Base-by-base conservation (phyloP, 1,140 invertebrate genomes). In the Aricia agestis region DNA sequence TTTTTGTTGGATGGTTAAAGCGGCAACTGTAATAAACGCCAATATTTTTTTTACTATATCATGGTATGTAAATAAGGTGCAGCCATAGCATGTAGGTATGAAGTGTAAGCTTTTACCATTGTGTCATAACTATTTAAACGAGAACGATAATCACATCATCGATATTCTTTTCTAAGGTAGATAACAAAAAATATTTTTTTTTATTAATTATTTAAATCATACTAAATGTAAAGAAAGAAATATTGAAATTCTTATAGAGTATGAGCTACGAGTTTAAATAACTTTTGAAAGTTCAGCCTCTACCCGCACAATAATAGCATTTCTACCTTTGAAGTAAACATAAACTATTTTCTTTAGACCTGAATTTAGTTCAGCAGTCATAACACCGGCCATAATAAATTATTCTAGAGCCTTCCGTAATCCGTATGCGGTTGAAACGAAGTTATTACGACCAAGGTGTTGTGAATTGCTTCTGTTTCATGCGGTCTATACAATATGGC, bases 361-460 rank as follows among this genome's bases (percentile, higher is more conserved):
- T 52, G 45, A 52, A 52, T 52, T 52, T 52, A 52, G 45, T 52
- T 52, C 45, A 52, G 45, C 45, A 52, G 45, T 52, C 13, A 52
- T 52, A 52, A 52, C 45, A 52, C 45, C 13, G 11, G 45, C 45
- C 45, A 52, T 52, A 52, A 52, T 52, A 52, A 52, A 52, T 52
- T 13, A 52, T 52, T 52, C 45, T 52, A 52, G 45, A 52, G 45
- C 45, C 45, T 52, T 52, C 45, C 45, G 45, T 52, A 52, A 52
- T 52, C 45, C 45, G 45, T 52, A 15, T 52, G 13, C 45, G 45
- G 45, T 52, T 52, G 13, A 52, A 52, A 52, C 45, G 13, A 52
- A 52, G 45, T 15, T 52, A 52, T 52, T 52, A 52, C 45, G 45
- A 52, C 45, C 45, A 52, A 52, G 45, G 45, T 52, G 45, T 52